Evolutionary conservation across 2,113 vertebrate genomes (phyloP), one percentile per base, ranked within the genome.

Genomic region (Oriolus oriolus): DNA sequence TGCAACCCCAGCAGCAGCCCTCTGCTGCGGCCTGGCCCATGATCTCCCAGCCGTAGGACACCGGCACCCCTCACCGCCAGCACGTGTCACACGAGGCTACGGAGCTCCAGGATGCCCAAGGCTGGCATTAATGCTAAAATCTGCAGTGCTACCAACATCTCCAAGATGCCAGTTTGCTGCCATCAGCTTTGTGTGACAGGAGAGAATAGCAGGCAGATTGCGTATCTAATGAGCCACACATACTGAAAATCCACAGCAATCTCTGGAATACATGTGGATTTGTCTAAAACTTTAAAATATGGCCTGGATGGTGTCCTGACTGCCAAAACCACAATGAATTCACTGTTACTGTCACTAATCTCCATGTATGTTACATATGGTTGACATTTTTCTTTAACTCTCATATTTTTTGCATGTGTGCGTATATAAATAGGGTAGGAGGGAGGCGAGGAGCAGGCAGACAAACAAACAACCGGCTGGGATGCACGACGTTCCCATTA

Each of bases 51-150:
- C 52, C 9, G 0, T 7, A 63, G 75, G 75, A 53, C 56, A 26
- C 47, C 2, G 2, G 54, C 64, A 78, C 42, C 39, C 60, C 85
- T 79, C 22, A 4, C 45, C 9, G 5, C 35, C 1, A 13, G 63
- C 56, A n/a, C 41, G 21, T 69, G 70, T 59, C 60, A 35, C 56
- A 70, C 81, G 79, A 86, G 89, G 92, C 89, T 16, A 35, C 5
- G 20, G 74, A 92, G 90, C 96, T 98, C 96, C 97, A 97, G 96
- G 98, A 97, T 87, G 90, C 93, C 92, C 95, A 53, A 97, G 95
- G 96, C 97, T 98, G 97, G 93, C 95, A 93, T 93, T 90, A 97
- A 91, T 94, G 97, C 97, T 96, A 96, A 97, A 98, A 97, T 97
- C 97, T 96, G 97, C 77, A 96, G 94, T 42, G 92, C 94, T 96